Base-by-base conservation (phyloP, 1,140 invertebrate species). In the Zaprionus kolodkinae region DNA sequence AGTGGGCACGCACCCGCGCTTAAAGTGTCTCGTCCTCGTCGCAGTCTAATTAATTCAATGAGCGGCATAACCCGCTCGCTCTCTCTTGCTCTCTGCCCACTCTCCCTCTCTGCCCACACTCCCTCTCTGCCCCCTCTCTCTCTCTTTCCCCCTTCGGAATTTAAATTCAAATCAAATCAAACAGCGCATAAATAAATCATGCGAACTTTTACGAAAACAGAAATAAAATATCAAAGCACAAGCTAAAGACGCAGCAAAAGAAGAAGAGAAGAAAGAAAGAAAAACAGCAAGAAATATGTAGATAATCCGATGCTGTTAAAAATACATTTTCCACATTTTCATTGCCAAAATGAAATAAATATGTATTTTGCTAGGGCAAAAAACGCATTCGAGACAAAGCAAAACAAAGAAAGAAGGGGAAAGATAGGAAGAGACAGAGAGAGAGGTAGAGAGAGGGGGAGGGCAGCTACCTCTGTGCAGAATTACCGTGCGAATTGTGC, bases 41-140 rank as follows among this genome's bases (percentile, higher is more conserved):
- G 69, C 75, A 87, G 88, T 81, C 88, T 88, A 91, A 91, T 91
- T 91, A 91, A 91, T 91, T 91, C 83, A 91, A 83, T 86, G 87
- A 74, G 59, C 62, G 68, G 59, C 36, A n/a, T 48, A 61, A 55
- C 57, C 71, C 56, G 63, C 55, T 60, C 11, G 10, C 36, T 9
- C 62, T 13, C 13, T 15, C 13, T 15, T 21, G 21, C 11, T 12
- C 36, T 38, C 36, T 38, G 33, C 36, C 36, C 13, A 3, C 36
- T 0, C 62, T 7, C 17, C 6, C 6, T 21, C 45, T 7, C 56
- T 50, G 6, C 43, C 33, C 45, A 60, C 56, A 17, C 33, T n/a
- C 12, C 9, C 48, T 21, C 21, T 21, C 21, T 21, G 21, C 9
- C 17, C 12, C 0, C 13, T 55, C n/a, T 40, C 7, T 12, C 17